Conservation (phyloP, 1,140 invertebrate species). For the Diorhabda sublineata region DNA sequence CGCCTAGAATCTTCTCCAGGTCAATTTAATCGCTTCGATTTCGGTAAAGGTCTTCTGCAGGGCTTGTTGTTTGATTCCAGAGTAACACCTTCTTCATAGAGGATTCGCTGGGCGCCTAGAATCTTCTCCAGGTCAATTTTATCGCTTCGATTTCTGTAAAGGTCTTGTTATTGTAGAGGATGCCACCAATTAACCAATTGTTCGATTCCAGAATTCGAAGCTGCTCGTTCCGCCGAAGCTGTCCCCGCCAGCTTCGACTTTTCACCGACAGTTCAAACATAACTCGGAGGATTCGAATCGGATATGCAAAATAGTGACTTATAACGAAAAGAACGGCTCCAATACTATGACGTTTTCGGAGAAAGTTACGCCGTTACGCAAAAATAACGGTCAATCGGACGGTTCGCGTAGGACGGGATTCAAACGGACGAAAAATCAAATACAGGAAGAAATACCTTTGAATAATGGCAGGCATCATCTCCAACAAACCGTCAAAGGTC, state of each 20-base stretch:
- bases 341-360: slow-evolving; percentile 46
- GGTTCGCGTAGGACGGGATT: slow-evolving; percentile 23
- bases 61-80: no score
- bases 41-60: no score
- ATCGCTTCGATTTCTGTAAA: no score
- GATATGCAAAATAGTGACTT: slow-evolving; percentile 42
- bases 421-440: slow-evolving; percentile 31
- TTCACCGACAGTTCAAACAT: slow-evolving; percentile 39
- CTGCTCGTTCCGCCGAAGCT: slow-evolving; percentile 57
- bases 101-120: no score
- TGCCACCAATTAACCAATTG: neutral
- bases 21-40: no score
- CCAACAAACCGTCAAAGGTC: slow-evolving; percentile 65
- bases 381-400: slow-evolving; percentile 20
- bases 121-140: no score
- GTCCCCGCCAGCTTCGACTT: slow-evolving; percentile 41
- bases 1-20: no score
- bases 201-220: slow-evolving; percentile 29
- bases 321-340: slow-evolving; percentile 45
- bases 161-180: no score
- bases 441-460: slow-evolving; percentile 52
- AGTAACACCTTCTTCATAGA: no score
- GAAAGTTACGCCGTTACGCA: slow-evolving; percentile 33
- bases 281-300: slow-evolving; percentile 27
- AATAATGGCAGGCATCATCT: slow-evolving; percentile 67